These are phyloP conservation scores for Parus major DNA, from an alignment of 2,113 vertebrate species.

Conservation along the genomic window DNA sequence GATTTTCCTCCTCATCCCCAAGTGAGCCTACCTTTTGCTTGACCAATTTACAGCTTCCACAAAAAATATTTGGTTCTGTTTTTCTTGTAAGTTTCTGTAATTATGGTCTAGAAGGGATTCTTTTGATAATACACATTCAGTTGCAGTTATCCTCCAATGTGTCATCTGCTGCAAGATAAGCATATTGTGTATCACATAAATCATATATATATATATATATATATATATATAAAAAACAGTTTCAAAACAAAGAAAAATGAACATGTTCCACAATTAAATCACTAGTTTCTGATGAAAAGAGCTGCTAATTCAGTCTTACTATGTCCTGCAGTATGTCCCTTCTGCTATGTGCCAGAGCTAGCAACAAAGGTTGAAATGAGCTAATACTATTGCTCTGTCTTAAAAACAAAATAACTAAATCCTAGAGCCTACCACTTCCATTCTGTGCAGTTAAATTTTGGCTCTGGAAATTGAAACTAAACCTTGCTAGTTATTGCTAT, in stretches of 20 bases:
- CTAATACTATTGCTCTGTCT: not conserved
- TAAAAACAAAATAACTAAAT: not conserved
- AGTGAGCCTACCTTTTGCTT: not conserved
- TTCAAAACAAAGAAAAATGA: not conserved
- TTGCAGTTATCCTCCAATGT: not conserved
- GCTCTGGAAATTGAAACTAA: not conserved
- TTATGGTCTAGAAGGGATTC: not conserved
- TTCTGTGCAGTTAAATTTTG: not conserved
- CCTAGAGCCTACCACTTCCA: not conserved
- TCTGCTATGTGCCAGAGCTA: not conserved
- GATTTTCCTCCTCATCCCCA: not conserved
- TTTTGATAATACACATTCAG: not conserved
- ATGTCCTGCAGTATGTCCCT: not conserved
- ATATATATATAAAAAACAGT: not conserved
- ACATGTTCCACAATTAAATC: not conserved
- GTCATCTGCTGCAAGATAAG: not conserved
- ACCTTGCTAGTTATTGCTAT: not conserved
- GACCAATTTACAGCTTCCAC: not conserved
- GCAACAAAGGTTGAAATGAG: not conserved
- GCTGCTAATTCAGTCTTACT: not conserved
- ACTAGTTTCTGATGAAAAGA: not conserved
- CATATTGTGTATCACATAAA: not conserved
- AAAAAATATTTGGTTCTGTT: not conserved
- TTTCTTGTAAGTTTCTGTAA: not conserved
- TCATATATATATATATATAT: not conserved